phyloP scores from a whole-genome alignment of 1,140 invertebrate species.

The Onthophagus taurus region DNA sequence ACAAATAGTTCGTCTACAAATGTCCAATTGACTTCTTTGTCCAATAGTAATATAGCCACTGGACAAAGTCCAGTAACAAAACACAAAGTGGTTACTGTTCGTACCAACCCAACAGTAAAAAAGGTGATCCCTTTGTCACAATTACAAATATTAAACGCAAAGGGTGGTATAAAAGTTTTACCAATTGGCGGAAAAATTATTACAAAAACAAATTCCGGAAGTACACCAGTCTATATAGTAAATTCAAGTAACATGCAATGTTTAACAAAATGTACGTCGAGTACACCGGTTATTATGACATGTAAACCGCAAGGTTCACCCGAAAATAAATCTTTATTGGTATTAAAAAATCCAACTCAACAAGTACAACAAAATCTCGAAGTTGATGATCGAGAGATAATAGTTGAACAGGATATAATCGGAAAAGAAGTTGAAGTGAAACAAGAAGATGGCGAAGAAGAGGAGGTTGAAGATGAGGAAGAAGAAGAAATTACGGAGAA shows the following conservation, averaged over 20 bases:
- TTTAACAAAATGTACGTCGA: slow-evolving; percentile 12
- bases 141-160: slow-evolving; percentile 31
- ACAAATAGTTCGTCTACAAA: slow-evolving; percentile 19
- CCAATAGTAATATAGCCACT: slow-evolving; percentile 16
- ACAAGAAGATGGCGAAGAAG: background rate
- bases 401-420: too few relatives aligned
- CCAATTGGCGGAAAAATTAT: slow-evolving; percentile 31
- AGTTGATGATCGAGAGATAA: background rate
- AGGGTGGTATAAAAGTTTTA: slow-evolving; percentile 30
- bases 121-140: slow-evolving; percentile 32
- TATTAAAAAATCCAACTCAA: slow-evolving; percentile 9
- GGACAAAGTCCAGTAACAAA: slow-evolving; percentile 16
- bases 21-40: slow-evolving; percentile 18
- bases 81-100: slow-evolving; percentile 33
- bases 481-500: too few relatives aligned
- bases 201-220: slow-evolving; percentile 18
- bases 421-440: background rate
- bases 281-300: slow-evolving; percentile 11
- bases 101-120: slow-evolving; percentile 25
- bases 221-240: slow-evolving; percentile 17
- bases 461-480: background rate
- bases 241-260: slow-evolving; percentile 14
- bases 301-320: slow-evolving; percentile 5
- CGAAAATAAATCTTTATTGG: slow-evolving; percentile 8
- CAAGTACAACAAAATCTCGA: too few relatives aligned